phyloP scores from a whole-genome alignment of 2,888 invertebrate genomes.

The Ophion ellenae region DNA sequence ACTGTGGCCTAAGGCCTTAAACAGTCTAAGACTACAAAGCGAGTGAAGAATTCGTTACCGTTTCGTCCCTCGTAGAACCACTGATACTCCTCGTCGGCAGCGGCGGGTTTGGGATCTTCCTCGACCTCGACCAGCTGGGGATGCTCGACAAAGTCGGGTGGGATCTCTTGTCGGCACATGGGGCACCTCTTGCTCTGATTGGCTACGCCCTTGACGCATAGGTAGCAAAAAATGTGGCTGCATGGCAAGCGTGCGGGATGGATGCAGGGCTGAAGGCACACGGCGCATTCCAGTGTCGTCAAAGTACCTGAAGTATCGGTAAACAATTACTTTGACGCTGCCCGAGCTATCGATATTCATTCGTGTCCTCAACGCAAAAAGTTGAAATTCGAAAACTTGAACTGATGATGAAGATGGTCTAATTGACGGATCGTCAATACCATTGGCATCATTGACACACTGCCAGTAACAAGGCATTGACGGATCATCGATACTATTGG shows the following conservation, averaged over 20 bases:
- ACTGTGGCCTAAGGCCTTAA: neutral
- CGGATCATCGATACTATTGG: neutral
- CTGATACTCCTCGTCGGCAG: conserved; percentile 90
- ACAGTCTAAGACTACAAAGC: neutral
- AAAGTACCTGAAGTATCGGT: conserved; percentile 66
- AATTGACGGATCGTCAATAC: neutral
- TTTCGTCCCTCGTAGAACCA: conserved; percentile 98
- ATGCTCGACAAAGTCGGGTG: conserved; percentile 93
- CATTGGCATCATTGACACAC: neutral
- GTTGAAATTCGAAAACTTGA: neutral
- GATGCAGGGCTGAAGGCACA: conserved; percentile 95
- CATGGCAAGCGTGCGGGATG: conserved; percentile 97
- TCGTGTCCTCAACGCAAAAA: neutral
- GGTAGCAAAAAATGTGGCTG: conserved; percentile 97
- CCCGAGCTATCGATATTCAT: neutral
- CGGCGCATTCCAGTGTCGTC: conserved; percentile 90
- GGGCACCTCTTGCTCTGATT: conserved; percentile 95
- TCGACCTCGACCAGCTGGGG: conserved; percentile 90
- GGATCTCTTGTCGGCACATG: conserved; percentile 96
- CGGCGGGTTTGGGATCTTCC: conserved; percentile 83
- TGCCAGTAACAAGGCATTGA: neutral
- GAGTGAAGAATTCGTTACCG: conserved; percentile 86
- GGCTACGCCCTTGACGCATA: conserved; percentile 97
- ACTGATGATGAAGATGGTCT: neutral
- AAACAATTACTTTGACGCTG: neutral